These are phyloP conservation scores for Hippopotamus amphibius DNA, from an alignment of 2,113 vertebrate genomes.

Conservation along the genomic window DNA sequence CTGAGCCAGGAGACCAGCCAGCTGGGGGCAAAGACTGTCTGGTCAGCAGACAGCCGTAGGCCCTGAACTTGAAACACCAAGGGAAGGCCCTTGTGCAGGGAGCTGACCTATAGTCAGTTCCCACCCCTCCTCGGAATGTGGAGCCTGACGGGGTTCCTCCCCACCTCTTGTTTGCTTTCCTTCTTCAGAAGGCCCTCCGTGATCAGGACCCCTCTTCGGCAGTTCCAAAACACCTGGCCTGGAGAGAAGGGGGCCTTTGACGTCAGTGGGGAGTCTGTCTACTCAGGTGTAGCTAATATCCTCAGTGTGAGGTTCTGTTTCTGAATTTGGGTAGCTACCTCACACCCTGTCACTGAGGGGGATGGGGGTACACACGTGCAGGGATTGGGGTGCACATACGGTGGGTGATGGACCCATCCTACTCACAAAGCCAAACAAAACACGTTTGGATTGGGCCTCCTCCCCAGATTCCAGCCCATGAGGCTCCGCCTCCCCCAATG, in stretches of 20 bases:
- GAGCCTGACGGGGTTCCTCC: background rate
- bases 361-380: background rate
- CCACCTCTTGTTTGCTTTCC: constrained; percentile 62
- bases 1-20: background rate
- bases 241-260: constrained; percentile 52
- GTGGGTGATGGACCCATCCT: constrained; percentile 45
- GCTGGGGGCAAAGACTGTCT: background rate
- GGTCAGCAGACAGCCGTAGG: background rate
- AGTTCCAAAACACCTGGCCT: constrained; percentile 62
- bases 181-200: constrained; percentile 30
- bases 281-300: constrained; percentile 78
- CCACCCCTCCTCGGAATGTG: constrained; percentile 48
- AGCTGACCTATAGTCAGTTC: background rate
- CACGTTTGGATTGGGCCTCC: constrained; percentile 61
- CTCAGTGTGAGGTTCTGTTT: constrained; percentile 43
- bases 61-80: background rate
- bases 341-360: background rate
- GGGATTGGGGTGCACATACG: background rate
- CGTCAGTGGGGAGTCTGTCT: constrained; percentile 71
- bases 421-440: constrained; percentile 68
- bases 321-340: background rate
- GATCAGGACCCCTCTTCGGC: constrained; percentile 47
- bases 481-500: accelerated
- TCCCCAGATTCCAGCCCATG: constrained; percentile 32
- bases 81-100: background rate